Conservation (phyloP, 2,113 vertebrate genomes). For the Microtus pennsylvanicus region DNA sequence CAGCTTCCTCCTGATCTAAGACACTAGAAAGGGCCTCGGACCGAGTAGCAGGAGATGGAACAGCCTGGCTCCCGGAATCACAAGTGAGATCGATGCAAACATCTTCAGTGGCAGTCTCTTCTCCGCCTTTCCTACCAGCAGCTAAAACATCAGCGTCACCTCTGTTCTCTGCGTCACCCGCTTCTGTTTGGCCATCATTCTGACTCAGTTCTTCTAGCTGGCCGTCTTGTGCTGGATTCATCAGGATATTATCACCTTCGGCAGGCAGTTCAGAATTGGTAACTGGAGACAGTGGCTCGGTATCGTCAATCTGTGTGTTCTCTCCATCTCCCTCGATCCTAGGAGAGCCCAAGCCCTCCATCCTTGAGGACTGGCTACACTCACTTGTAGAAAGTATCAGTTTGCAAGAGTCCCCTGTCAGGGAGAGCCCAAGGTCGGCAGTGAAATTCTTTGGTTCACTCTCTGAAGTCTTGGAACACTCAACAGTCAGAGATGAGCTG, state of each 20-base stretch:
- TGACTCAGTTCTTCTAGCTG: slow-evolving; percentile 39
- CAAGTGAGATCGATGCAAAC: slow-evolving; percentile 46
- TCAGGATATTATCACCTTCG: slow-evolving; percentile 48
- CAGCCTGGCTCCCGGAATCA: slow-evolving; percentile 80
- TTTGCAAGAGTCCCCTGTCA: slow-evolving; percentile 84
- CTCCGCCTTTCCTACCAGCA: slow-evolving; percentile 60
- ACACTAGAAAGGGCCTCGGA: slow-evolving; percentile 74
- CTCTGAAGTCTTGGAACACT: slow-evolving; percentile 72
- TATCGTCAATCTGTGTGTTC: slow-evolving; percentile 89
- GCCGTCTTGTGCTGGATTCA: slow-evolving; percentile 49
- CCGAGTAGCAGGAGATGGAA: slow-evolving; percentile 76
- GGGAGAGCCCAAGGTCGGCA: slow-evolving; percentile 69
- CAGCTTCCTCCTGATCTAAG: slow-evolving; percentile 76
- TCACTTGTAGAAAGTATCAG: slow-evolving; percentile 90
- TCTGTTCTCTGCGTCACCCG: slow-evolving; percentile 42
- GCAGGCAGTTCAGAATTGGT: slow-evolving; percentile 63
- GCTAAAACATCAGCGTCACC: slow-evolving; percentile 60
- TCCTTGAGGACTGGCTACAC: slow-evolving; percentile 77
- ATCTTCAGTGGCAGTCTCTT: slow-evolving; percentile 44
- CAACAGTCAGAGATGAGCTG: slow-evolving; percentile 70
- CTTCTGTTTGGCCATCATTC: slow-evolving; percentile 60
- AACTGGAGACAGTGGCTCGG: slow-evolving; percentile 58
- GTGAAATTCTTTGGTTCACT: slow-evolving; percentile 72
- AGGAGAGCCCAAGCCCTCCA: slow-evolving; percentile 72
- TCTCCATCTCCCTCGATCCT: slow-evolving; percentile 87